A percentile compares a stretch with the other conserved stretches of the same genome.
These are phyloP conservation scores for Carcina quercana DNA, from an alignment of 2,888 invertebrate genomes.

Conservation along the genomic window DNA sequence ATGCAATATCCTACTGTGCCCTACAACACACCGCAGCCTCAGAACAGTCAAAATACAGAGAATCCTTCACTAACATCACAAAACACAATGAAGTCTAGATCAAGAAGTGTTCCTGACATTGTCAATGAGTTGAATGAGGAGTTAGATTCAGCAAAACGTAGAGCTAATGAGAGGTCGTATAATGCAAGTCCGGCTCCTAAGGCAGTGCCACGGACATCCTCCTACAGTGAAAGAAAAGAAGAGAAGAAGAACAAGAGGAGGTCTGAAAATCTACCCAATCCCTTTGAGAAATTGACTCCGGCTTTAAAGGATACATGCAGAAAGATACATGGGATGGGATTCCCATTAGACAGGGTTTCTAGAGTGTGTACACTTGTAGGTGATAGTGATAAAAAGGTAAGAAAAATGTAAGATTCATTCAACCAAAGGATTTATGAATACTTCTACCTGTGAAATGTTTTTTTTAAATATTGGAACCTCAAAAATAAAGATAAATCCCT, in stretches of 20 bases:
- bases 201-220: slow-evolving; percentile 28
- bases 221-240: slow-evolving; percentile 32
- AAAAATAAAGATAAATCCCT: too few species aligned
- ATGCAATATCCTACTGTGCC: slow-evolving; percentile 32
- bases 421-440: too few species aligned
- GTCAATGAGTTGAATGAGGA: slow-evolving; percentile 83
- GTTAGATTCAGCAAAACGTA: slow-evolving; percentile 59
- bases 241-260: slow-evolving; percentile 39
- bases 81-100: slow-evolving; percentile 56
- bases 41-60: slow-evolving; percentile 22
- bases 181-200: slow-evolving; percentile 69
- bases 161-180: slow-evolving; percentile 63
- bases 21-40: slow-evolving; percentile 14
- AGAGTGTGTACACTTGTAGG: slow-evolving; percentile 86
- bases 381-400: slow-evolving; percentile 88
- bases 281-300: slow-evolving; percentile 53
- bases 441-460: too few species aligned
- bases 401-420: too few species aligned
- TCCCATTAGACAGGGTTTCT: slow-evolving; percentile 85
- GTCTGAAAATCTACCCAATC: slow-evolving; percentile 49
- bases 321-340: slow-evolving; percentile 91
- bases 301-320: slow-evolving; percentile 79
- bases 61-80: slow-evolving; percentile 24
- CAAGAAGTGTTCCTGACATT: slow-evolving; percentile 83
- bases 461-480: too few species aligned